Evolutionary conservation across 2,888 invertebrate species (phyloP).

Genomic region (Tyria jacobaeae): DNA sequence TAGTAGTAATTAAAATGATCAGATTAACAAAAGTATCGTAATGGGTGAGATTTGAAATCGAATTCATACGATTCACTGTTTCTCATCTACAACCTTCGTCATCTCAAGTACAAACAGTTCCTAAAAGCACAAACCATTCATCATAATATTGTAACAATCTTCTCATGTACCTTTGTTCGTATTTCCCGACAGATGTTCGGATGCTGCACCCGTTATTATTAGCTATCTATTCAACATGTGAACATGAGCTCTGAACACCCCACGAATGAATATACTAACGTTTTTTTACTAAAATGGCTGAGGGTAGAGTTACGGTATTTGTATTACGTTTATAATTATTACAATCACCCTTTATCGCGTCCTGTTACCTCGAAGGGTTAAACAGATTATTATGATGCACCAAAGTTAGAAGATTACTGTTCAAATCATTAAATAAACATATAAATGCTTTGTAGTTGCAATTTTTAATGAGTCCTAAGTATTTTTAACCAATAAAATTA

Average conservation of each 20-base stretch:
- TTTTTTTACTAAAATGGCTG: conserved; percentile 8
- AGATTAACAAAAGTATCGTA: no score
- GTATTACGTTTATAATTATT: not conserved
- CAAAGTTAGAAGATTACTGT: no score
- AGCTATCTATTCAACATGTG: conserved; percentile 41
- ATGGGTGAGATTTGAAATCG: no score
- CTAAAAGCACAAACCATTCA: not conserved
- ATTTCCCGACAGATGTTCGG: conserved; percentile 45
- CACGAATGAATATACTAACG: conserved; percentile 4
- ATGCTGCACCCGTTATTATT: conserved; percentile 42
- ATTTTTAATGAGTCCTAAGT: no score
- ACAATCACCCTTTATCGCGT: not conserved
- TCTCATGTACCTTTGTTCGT: conserved; percentile 7
- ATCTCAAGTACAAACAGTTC: not conserved
- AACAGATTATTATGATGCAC: no score
- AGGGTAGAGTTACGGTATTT: conserved; percentile 6
- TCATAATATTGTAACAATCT: not conserved
- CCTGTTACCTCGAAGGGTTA: no score
- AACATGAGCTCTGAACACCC: conserved; percentile 30
- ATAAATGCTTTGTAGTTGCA: no score
- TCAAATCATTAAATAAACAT: no score
- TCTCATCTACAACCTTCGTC: no score
- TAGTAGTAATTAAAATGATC: no score
- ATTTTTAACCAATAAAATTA: no score
- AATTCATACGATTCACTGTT: no score